A percentile compares a stretch with the other conserved stretches of the same genome.
Conservation (phyloP, 2,888 invertebrate species). For the Diplazon laetatorius region DNA sequence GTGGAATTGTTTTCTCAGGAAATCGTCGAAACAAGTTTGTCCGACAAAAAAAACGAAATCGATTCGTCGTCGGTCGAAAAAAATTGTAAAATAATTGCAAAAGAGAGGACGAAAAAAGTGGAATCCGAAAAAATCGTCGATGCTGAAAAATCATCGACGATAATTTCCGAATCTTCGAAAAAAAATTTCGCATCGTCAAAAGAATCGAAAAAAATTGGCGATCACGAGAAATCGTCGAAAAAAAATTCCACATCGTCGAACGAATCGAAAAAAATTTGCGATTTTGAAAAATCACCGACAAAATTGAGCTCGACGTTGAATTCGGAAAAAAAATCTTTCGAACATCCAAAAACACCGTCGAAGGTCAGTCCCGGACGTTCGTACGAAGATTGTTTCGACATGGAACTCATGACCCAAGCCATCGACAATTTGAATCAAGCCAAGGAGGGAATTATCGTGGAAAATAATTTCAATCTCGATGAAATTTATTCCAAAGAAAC, state of each 20-base stretch:
- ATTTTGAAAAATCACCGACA: slow-evolving; percentile 1
- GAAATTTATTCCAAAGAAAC: slow-evolving; percentile 67
- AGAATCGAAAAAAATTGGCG: background rate
- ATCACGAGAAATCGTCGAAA: background rate
- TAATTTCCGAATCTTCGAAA: too few relatives aligned
- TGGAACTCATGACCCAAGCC: slow-evolving; percentile 54
- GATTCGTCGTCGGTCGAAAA: too few relatives aligned
- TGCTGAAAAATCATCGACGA: too few relatives aligned
- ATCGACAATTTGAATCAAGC: slow-evolving; percentile 74
- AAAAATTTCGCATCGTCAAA: background rate
- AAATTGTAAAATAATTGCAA: too few relatives aligned
- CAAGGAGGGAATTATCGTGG: slow-evolving; percentile 68
- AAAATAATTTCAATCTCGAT: slow-evolving; percentile 73
- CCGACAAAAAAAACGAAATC: too few relatives aligned
- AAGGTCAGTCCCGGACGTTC: slow-evolving; percentile 57
- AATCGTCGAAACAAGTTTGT: background rate
- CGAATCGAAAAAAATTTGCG: background rate
- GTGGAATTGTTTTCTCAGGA: background rate
- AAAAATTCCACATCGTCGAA: background rate
- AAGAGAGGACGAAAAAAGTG: too few relatives aligned
- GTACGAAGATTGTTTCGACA: slow-evolving; percentile 47
- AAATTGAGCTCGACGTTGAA: background rate
- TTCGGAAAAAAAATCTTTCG: background rate
- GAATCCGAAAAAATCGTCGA: too few relatives aligned
- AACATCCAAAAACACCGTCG: background rate